Conservation (phyloP, 2,113 vertebrate species). For the Plecotus auritus region DNA sequence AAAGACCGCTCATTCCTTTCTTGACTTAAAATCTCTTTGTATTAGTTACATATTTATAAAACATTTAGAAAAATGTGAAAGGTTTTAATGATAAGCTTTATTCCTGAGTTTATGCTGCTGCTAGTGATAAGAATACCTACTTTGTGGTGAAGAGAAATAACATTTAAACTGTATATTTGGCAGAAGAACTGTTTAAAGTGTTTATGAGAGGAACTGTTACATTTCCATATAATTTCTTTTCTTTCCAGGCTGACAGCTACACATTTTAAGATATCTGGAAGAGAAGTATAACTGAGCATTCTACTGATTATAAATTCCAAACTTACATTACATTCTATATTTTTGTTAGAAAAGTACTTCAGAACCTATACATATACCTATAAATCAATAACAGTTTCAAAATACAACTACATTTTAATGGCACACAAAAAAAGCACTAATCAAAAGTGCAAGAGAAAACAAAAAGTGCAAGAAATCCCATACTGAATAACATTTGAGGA, state of each 20-base stretch:
- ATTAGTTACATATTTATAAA: neutral
- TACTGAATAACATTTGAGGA: neutral
- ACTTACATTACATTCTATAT: neutral
- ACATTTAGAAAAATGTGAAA: neutral
- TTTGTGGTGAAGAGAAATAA: constrained; percentile 15
- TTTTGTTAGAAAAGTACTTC: neutral
- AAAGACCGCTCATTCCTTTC: neutral
- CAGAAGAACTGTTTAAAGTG: neutral
- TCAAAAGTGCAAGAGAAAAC: neutral
- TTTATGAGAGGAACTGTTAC: neutral
- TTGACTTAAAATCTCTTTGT: neutral
- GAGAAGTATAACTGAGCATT: neutral
- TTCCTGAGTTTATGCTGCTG: neutral
- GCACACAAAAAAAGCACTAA: neutral
- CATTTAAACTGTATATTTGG: neutral
- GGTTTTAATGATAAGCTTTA: neutral
- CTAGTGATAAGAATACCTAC: neutral
- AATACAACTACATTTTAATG: neutral
- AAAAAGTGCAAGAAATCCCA: neutral
- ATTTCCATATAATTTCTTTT: neutral
- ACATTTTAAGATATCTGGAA: neutral
- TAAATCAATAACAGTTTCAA: constrained; percentile 21
- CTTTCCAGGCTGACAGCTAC: neutral
- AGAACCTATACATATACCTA: neutral
- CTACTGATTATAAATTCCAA: constrained; percentile 4